These are phyloP conservation scores for Mellilla xanthometata DNA, from an alignment of 2,888 invertebrate genomes.

Conservation along the genomic window DNA sequence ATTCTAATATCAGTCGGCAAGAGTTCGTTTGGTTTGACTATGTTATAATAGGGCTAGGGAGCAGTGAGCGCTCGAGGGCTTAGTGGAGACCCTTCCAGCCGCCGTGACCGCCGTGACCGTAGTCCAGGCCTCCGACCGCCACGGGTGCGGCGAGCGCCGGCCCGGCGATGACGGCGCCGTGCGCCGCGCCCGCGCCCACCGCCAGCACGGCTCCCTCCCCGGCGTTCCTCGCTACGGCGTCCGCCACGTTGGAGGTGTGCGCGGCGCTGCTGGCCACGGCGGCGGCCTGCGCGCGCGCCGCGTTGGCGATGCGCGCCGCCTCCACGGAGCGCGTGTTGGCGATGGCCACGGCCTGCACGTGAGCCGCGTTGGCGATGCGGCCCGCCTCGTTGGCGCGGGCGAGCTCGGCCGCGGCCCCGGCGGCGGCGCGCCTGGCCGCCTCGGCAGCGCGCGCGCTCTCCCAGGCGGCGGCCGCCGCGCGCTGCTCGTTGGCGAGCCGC, in stretches of 20 bases:
- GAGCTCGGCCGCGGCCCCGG: constrained; percentile 51
- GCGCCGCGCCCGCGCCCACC: constrained; percentile 25
- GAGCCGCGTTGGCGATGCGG: constrained; percentile 65
- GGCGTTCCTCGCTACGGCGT: constrained; percentile 57
- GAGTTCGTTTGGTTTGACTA: constrained; percentile 9
- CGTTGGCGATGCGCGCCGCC: constrained; percentile 67
- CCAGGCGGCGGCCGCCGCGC: constrained; percentile 67
- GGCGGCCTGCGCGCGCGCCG: constrained; percentile 47
- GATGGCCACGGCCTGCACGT: constrained; percentile 65
- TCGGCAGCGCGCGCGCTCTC: constrained; percentile 68
- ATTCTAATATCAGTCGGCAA: neutral
- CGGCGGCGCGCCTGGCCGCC: constrained; percentile 64
- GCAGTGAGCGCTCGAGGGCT: neutral
- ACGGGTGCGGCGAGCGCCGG: constrained; percentile 11
- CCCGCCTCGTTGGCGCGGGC: constrained; percentile 58
- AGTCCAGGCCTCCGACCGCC: constrained; percentile 28
- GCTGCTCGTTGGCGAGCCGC: constrained; percentile 64
- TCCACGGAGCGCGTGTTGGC: constrained; percentile 68
- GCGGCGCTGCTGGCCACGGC: constrained; percentile 57
- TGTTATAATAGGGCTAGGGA: neutral
- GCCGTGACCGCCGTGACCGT: constrained; percentile 28
- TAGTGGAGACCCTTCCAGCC: constrained; percentile 25
- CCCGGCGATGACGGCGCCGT: constrained; percentile 19
- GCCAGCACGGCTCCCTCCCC: constrained; percentile 34
- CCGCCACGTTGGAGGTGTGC: constrained; percentile 61